These are phyloP conservation scores for Enoplosus armatus DNA, from an alignment of 2,797 vertebrate genomes.

Conservation along the genomic window DNA sequence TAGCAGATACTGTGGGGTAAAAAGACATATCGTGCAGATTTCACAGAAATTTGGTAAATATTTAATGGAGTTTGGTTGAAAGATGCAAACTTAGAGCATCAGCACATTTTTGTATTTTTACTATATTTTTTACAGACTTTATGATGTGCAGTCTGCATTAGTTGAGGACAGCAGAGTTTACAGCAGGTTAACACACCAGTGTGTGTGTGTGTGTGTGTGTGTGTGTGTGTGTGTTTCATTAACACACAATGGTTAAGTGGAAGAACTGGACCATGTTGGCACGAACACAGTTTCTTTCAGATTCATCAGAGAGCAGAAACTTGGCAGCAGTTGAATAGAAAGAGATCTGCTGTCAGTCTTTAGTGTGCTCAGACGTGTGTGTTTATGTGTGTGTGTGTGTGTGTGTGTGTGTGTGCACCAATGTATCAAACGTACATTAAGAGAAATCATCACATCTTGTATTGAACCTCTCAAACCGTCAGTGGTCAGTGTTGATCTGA, in stretches of 20 bases:
- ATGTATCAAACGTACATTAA: no score
- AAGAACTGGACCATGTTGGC: neutral
- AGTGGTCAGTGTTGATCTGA: neutral
- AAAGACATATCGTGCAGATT: no score
- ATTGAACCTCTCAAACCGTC: no score
- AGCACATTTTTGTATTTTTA: no score
- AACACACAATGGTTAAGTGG: neutral
- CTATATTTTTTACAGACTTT: neutral
- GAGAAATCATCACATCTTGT: neutral
- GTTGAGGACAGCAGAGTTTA: neutral
- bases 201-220: neutral
- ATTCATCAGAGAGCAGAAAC: slow-evolving; percentile 6
- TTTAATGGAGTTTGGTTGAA: neutral
- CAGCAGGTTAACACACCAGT: no score
- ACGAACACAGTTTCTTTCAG: neutral
- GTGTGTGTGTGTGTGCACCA: no score
- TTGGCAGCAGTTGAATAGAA: slow-evolving; percentile 27
- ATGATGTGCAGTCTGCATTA: neutral
- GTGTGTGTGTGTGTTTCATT: neutral
- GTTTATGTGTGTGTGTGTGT: neutral
- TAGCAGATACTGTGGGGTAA: no score
- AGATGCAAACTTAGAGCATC: neutral
- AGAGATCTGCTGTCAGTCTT: neutral
- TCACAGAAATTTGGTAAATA: neutral
- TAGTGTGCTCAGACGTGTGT: neutral